Conservation (phyloP, 2,113 vertebrate species). For the Ornithorhynchus anatinus region DNA sequence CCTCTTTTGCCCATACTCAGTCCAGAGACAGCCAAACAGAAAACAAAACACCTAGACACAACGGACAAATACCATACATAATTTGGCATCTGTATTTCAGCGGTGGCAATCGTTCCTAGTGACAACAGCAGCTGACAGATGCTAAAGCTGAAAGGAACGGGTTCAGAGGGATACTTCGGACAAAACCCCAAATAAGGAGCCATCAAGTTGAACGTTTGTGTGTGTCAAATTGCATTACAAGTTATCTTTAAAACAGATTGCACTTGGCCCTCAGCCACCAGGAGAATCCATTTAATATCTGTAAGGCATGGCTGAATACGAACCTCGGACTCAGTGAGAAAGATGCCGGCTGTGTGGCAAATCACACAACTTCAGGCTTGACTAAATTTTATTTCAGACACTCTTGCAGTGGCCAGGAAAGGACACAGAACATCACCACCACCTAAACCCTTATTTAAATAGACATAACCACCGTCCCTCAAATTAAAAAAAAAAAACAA, state of each 20-base stretch:
- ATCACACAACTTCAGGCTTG: too few species aligned
- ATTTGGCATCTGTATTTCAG: not conserved
- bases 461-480: too few species aligned
- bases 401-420: too few species aligned
- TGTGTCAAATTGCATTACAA: not conserved
- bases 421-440: too few species aligned
- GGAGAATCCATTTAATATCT: not conserved
- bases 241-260: not conserved
- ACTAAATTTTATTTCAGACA: too few species aligned
- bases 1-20: not conserved
- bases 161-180: not conserved
- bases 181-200: not conserved
- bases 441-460: too few species aligned
- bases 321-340: not conserved
- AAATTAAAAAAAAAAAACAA: too few species aligned
- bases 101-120: not conserved
- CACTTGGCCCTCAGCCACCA: not conserved
- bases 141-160: not conserved
- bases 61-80: not conserved
- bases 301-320: not conserved
- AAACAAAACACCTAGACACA: accelerated
- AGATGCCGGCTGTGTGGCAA: not conserved
- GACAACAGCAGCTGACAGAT: not conserved
- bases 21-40: not conserved
- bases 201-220: not conserved